phyloP scores from a whole-genome alignment of 2,113 vertebrate species.

The Canis aureus region DNA sequence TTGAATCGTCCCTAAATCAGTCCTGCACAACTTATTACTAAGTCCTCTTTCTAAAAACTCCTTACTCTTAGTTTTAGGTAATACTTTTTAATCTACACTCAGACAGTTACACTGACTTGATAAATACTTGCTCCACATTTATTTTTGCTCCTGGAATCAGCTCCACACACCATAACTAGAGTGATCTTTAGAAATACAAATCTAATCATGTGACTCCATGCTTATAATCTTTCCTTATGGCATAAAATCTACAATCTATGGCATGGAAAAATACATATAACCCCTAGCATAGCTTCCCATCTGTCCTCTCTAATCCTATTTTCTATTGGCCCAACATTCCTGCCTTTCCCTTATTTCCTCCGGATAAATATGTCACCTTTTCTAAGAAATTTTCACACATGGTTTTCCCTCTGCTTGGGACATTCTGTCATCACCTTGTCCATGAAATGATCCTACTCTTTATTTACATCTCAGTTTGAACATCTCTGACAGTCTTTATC shows the following conservation, averaged over 20 bases:
- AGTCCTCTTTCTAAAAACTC: background rate
- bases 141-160: background rate
- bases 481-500: background rate
- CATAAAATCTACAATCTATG: background rate
- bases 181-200: background rate
- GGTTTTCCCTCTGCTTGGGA: background rate
- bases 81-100: background rate
- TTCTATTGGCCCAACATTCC: background rate
- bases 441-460: background rate
- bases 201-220: background rate
- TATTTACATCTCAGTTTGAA: background rate
- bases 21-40: background rate
- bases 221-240: background rate
- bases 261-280: background rate
- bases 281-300: background rate
- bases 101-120: background rate
- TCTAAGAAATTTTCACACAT: background rate
- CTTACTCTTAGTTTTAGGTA: background rate
- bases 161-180: accelerated
- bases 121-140: background rate
- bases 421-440: background rate
- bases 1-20: background rate
- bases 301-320: background rate
- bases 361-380: background rate
- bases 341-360: background rate